These are phyloP conservation scores for Arctopsyche grandis DNA, from an alignment of 1,140 invertebrate genomes.

Conservation along the genomic window DNA sequence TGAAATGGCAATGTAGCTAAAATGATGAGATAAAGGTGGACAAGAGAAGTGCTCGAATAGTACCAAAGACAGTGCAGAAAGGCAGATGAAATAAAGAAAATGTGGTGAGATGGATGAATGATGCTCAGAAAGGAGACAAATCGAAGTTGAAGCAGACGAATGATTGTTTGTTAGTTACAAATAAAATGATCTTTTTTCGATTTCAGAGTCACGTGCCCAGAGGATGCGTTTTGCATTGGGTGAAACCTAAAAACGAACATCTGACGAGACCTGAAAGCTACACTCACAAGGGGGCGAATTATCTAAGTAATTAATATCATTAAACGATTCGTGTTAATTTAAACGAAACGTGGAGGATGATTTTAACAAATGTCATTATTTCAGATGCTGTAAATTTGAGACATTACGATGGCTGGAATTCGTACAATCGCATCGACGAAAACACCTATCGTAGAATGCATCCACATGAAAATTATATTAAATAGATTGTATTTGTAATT, in stretches of 20 bases:
- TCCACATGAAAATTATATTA: neutral
- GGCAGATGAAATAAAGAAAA: no score
- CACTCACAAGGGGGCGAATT: neutral
- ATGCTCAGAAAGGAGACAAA: no score
- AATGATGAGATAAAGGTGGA: no score
- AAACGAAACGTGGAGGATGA: no score
- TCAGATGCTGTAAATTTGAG: neutral
- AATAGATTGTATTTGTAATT: no score
- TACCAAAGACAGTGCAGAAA: no score
- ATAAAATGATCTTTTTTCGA: no score
- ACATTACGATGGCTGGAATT: constrained; percentile 34
- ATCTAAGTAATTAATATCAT: neutral
- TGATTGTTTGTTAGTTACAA: no score
- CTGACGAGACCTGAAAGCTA: neutral
- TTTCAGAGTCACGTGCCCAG: constrained; percentile 19
- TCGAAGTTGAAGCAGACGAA: no score
- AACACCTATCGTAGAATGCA: neutral
- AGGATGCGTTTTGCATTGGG: constrained; percentile 1
- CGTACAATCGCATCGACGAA: neutral
- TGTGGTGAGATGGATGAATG: no score
- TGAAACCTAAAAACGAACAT: constrained; percentile 8
- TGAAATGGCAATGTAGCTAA: no score
- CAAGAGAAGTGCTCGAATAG: no score
- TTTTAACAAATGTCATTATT: neutral
- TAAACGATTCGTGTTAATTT: neutral